Base-by-base conservation (phyloP, 2,797 vertebrate genomes). In the Bufotes viridis region DNA sequence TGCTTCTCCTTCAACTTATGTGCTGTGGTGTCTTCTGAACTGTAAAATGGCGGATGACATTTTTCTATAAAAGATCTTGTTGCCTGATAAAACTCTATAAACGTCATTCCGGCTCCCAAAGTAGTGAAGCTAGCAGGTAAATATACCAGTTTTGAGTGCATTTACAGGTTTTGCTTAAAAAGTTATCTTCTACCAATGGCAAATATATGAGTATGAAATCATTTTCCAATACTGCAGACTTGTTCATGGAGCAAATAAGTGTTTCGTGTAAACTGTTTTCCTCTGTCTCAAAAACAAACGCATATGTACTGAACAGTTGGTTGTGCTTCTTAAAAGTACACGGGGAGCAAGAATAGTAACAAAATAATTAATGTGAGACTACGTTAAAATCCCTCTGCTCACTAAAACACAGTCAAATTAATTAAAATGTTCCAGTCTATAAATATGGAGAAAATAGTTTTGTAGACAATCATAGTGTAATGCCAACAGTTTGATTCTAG, bases 301-400 rank as follows among this genome's bases (percentile, higher is more conserved):
- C 81, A 82, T 69, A 84, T 78, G 65, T 63, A 78, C 42, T 20
- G 75, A 74, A 78, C 84, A 86, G 84, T 78, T 86, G 84, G 84
- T 85, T 65, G 51, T 63, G 78, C 51, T 79, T 55, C 79, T 24
- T 29, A 78, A 79, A 61, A 78, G 84, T 79, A 76, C 78, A 78
- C 67, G 12, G 75, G 84, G 84, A 86, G 53, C 42, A 75, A 61
- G 57, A 86, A 86, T 80, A 51, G 78, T 70, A 86, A 57, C 76
- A 80, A 86, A 69, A 86, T 86, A 79, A 80, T 79, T 86, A 86
- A 86, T 86, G 75, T 79, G 63, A 86, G 84, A 86, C 55, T 79
- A 79, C 70, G 76, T 5, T n/a, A 42, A 58, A 80, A 58, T 86
- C 84, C 84, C 84, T 70, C 24, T 69, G 51, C 84, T 69, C 61